These are phyloP conservation scores for Poecilia wingei DNA, from an alignment of 2,797 vertebrate species.

Conservation along the genomic window DNA sequence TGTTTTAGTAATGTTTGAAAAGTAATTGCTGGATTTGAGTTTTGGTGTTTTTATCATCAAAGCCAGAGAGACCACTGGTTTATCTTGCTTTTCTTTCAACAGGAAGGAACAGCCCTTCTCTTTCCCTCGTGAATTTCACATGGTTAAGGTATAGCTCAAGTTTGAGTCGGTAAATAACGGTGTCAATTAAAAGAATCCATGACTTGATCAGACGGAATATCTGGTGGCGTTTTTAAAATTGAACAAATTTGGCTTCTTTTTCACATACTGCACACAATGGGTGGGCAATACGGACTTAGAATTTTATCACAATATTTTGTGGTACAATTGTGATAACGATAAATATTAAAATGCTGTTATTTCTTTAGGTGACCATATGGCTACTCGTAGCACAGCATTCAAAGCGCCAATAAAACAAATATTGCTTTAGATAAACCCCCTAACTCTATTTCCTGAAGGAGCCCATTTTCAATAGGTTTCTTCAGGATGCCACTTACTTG, in stretches of 20 bases:
- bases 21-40: background rate
- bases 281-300: no score
- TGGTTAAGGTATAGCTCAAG: background rate
- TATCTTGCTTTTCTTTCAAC: background rate
- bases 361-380: no score
- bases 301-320: no score
- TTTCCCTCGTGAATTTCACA: background rate
- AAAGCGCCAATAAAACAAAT: no score
- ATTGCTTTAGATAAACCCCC: no score
- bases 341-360: no score
- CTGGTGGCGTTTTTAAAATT: background rate
- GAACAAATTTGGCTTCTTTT: background rate
- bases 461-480: no score
- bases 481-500: no score
- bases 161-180: background rate
- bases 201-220: background rate
- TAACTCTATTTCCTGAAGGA: no score
- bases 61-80: background rate
- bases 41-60: background rate
- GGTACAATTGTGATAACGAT: no score
- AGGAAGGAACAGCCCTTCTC: background rate
- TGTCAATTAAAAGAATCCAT: background rate
- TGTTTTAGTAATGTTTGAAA: background rate
- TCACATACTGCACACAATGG: no score
- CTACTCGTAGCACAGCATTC: no score